Evolutionary conservation across 2,113 vertebrate species (phyloP), one percentile per base, ranked within the genome.

Genomic region (rabbit (Oryctolagus cuniculus)): DNA sequence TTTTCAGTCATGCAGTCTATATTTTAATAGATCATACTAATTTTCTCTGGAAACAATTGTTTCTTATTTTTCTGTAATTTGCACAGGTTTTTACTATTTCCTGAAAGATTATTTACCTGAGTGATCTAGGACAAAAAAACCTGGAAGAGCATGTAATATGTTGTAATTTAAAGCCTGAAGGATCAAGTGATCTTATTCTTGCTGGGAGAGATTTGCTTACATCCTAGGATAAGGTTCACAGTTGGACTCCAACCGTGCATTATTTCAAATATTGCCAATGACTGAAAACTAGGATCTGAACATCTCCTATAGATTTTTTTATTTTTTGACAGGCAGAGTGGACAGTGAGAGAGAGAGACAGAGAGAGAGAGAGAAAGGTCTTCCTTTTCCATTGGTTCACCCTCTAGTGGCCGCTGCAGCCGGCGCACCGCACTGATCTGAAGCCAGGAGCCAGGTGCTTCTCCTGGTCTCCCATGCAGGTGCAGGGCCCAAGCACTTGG

Each of bases 301-400:
- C 0, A 0, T 29, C 13, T 44, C 89, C 86, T 38, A 55, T 1
- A 24, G 38, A 38, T 38, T 38, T 38, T 38, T 38, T 38, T n/a
- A n/a, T 38, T 38, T 38, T 38, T 38, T 38, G 38, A 38, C 38
- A 38, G 38, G 38, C 38, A 38, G 38, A 38, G 38, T 38, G 38
- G 38, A 38, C 38, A 38, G 38, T 38, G 38, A 38, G 38, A 38
- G 38, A 38, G 38, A 38, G 38, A 38, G 38, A 38, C 3, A 38
- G 38, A 38, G 38, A 38, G 38, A 38, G 3, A 38, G 38, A 38
- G 38, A 38, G 38, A 38, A 38, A 38, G 38, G 38, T 38, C 38
- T 38, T 38, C 38, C 38, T 38, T 38, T 38, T 3, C 38, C 38
- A 5, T 38, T 38, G 3, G 38, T 38, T 38, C 38, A 38, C 38